Base-by-base conservation (phyloP, 37 sponge, comb jelly and placozoan species). In the Bolinopsis microptera region DNA sequence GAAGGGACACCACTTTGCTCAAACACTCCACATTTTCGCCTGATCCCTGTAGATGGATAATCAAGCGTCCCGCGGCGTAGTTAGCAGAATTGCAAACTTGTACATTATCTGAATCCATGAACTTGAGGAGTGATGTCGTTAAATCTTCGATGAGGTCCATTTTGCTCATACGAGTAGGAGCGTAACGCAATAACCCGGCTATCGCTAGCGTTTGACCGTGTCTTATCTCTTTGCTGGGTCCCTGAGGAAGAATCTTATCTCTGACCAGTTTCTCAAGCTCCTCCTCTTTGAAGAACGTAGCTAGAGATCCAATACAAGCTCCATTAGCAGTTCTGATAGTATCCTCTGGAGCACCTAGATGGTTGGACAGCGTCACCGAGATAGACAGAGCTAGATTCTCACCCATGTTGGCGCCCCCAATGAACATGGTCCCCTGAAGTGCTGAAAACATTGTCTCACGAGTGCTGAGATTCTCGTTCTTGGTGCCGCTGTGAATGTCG, bases 401-500 rank as follows among this genome's bases (percentile, higher is more conserved):
- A 21, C 38, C n/a, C 90, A 86, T 86, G 48, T 41, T 41, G 3
- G 36, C 0, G 0, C 90, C 90, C 13, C 90, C 90, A 41, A 86
- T 39, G 61, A 30, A 86, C 90, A 86, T 86, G 90, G 90, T 86
- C 2, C 90, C 90, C 0, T 86, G 90, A 1, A 86, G 90, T 8
- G 90, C 90, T 25, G 90, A 40, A 40, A 86, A 86, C 90, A 86
- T 86, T 25, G 90, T 86, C 90, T 86, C 90, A 5, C 90, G 25
- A 26, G 90, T 86, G 24, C 90, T 86, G 90, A 86, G 90, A 39
- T 96, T 95, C 94, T 93, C 93, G 26, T 93, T 95, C 94, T 98
- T 98, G 33, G 96, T 95, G 0, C 95, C 96, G 69, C 94, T 96
- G 94, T 95, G 96, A 9, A 98, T 80, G 69, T 98, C 98, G 41